These are phyloP conservation scores for Nyctibius bracteatus DNA, from an alignment of 2,113 vertebrate genomes.

Conservation along the genomic window DNA sequence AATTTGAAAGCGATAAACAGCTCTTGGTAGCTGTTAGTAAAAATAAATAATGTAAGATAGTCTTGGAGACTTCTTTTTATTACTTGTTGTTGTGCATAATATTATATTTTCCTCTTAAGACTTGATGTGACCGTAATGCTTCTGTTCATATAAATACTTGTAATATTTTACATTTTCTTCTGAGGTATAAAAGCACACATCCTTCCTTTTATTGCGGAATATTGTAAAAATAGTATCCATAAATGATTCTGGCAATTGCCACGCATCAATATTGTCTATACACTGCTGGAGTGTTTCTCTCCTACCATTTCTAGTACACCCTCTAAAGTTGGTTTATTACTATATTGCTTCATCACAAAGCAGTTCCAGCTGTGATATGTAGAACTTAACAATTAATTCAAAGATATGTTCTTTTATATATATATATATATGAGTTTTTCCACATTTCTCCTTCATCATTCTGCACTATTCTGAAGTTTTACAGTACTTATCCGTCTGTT, in stretches of 20 bases:
- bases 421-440: not conserved
- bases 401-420: not conserved
- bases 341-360: not conserved
- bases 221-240: not conserved
- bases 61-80: not conserved
- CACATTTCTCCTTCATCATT: not conserved
- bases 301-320: not conserved
- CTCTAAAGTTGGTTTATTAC: not conserved
- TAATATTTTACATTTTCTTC: not conserved
- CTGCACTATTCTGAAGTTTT: not conserved
- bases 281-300: not conserved
- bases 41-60: not conserved
- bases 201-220: not conserved
- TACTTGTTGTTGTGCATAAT: not conserved
- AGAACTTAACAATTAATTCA: not conserved
- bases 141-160: not conserved
- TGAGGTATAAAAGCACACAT: not conserved
- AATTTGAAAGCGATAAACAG: not conserved
- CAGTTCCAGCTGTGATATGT: not conserved
- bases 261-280: rapidly evolving
- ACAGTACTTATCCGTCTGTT: not conserved
- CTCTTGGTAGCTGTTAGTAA: not conserved
- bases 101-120: not conserved
- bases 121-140: not conserved
- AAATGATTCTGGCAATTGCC: not conserved